phyloP scores from a whole-genome alignment of 2,888 invertebrate genomes.

The Monoplex corrugatus region DNA sequence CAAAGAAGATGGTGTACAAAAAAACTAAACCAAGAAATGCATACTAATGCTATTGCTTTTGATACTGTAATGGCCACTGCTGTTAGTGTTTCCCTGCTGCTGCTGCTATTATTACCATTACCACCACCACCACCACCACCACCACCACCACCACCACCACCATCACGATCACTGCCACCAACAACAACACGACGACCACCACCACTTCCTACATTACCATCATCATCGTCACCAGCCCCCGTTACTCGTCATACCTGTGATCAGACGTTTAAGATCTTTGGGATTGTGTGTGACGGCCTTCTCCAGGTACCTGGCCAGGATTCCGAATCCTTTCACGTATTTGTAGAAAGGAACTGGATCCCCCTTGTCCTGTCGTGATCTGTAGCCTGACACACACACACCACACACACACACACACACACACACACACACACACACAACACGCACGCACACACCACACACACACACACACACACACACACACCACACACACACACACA shows the following conservation, averaged over 20 bases:
- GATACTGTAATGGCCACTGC: too few relatives aligned
- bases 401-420: background rate
- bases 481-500: background rate
- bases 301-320: conserved; percentile 38
- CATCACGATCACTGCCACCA: background rate
- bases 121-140: background rate
- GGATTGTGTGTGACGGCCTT: background rate
- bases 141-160: background rate
- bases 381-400: conserved; percentile 28
- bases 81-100: too few relatives aligned
- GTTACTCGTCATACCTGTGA: background rate
- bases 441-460: background rate
- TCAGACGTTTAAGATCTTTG: conserved; percentile 13
- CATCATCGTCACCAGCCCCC: too few relatives aligned
- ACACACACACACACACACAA: background rate
- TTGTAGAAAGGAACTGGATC: conserved; percentile 3
- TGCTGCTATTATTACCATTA: too few relatives aligned
- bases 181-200: background rate
- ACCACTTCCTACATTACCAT: too few relatives aligned
- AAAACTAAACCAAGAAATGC: too few relatives aligned
- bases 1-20: too few relatives aligned
- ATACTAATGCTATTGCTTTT: too few relatives aligned
- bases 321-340: conserved; percentile 32
- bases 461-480: background rate
- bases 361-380: background rate